Base-by-base conservation (phyloP, 1,140 invertebrate species). In the Lordiphosa clarofinis region DNA sequence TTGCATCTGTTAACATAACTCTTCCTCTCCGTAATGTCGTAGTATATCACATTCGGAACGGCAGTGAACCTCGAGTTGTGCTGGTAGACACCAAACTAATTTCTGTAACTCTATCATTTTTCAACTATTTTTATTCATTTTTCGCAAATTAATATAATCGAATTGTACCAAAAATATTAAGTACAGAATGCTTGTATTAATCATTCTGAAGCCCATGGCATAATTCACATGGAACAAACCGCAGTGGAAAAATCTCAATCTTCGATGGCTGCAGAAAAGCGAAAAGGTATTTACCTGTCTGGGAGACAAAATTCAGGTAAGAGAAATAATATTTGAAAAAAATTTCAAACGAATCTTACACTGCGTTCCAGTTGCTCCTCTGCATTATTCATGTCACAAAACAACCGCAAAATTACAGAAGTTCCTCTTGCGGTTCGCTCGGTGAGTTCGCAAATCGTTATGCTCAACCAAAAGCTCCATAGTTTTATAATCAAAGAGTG, bases 151-250 rank as follows among this genome's bases (percentile, higher is more conserved):
- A 31, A 60, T 53, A 31, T 35, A 70, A 48, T 79, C 75, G 38
- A 74, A 81, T 31, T 81, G 75, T 11, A 81, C 59, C 6, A 81
- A 48, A 10, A 67, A 81, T 1, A 81, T 33, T 12, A 75, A 56
- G 35, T 81, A 81, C 11, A 63, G 7, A 6, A 70, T 11, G 5
- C 42, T 54, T 6, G 66, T 53, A 3, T 71, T 53, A 10, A 58
- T 13, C 57, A 74, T 71, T 7, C 39, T 56, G 24, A 81, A 81
- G 1, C 75, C 76, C 72, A 75, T 68, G 5, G 19, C 53, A 21
- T 68, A 60, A 8, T 81, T 56, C 0, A 81, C 48, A 39, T 58
- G 15, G 15, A 81, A 75, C 4, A 81, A 10, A 5, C 71, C 75
- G 19, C 53, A 74, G 5, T 71, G 55, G 0, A 36, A 44, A 7